Conservation (phyloP, 2,888 invertebrate genomes). For the Aethes cnicana region DNA sequence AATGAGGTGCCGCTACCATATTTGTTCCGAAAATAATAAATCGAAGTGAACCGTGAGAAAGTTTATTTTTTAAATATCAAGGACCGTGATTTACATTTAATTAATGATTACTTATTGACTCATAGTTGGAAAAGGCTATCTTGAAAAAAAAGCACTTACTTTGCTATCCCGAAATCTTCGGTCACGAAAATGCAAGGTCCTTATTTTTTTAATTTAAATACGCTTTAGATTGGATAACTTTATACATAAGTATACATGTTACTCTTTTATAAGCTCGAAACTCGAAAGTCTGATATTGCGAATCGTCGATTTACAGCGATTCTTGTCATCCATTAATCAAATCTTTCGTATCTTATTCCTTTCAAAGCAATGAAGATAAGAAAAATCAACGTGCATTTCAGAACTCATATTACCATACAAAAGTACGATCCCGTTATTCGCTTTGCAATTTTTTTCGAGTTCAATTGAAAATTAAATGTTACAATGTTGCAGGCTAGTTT, state of each 20-base stretch:
- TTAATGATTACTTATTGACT: too few relatives aligned
- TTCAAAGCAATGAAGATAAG: too few relatives aligned
- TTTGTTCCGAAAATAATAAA: constrained; percentile 55
- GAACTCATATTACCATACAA: constrained; percentile 26
- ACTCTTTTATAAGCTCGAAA: too few relatives aligned
- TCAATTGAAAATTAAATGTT: constrained; percentile 1
- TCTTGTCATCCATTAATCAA: neutral
- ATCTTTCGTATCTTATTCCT: constrained; percentile 2
- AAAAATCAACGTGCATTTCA: constrained; percentile 2
- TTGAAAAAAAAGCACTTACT: too few relatives aligned
- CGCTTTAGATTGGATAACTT: too few relatives aligned
- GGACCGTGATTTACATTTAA: too few relatives aligned
- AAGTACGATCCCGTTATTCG: constrained; percentile 20
- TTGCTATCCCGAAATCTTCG: too few relatives aligned
- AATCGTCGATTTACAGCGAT: constrained; percentile 14
- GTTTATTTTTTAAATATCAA: constrained; percentile 4
- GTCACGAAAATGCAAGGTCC: too few relatives aligned
- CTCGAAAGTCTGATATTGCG: too few relatives aligned
- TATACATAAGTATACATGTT: too few relatives aligned
- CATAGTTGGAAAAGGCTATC: too few relatives aligned
- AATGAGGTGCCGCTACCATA: constrained; percentile 45
- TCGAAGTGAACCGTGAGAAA: constrained; percentile 49
- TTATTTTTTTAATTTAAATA: too few relatives aligned
- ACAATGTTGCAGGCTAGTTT: neutral
- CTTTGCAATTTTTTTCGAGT: constrained; percentile 11